Evolutionary conservation across 2,888 invertebrate species (phyloP).

Genomic region (Lasioglossum oenotherae): DNA sequence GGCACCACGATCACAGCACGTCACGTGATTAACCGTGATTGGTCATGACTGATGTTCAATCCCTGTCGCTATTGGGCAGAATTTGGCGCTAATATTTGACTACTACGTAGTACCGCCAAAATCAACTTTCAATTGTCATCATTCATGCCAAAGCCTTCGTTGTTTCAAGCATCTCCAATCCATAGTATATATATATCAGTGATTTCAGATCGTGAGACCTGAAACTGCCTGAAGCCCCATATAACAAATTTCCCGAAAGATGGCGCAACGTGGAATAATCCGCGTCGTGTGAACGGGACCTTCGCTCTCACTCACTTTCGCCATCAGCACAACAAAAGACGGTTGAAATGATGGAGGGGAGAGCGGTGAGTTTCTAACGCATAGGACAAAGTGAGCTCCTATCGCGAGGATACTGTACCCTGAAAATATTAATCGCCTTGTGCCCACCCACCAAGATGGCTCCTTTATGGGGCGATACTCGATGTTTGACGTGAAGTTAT

Average conservation of each 20-base stretch:
- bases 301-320: neutral
- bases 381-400: constrained; percentile 16
- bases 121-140: too few relatives aligned
- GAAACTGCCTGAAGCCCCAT: too few relatives aligned
- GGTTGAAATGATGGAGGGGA: neutral
- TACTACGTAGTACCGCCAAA: too few relatives aligned
- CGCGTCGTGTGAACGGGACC: neutral
- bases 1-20: too few relatives aligned
- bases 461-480: constrained; percentile 81
- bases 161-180: too few relatives aligned
- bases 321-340: neutral
- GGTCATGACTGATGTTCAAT: too few relatives aligned
- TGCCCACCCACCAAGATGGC: constrained; percentile 84
- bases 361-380: constrained; percentile 13
- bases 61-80: too few relatives aligned
- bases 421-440: constrained; percentile 77
- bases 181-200: too few relatives aligned
- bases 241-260: neutral
- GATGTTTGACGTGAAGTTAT: constrained; percentile 82
- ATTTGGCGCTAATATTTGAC: too few relatives aligned
- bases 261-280: neutral
- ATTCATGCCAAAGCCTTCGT: too few relatives aligned
- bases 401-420: constrained; percentile 26
- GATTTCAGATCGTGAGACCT: too few relatives aligned
- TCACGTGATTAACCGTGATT: too few relatives aligned